phyloP scores from a whole-genome alignment of 2,113 vertebrate species.

The Silurus asotus region DNA sequence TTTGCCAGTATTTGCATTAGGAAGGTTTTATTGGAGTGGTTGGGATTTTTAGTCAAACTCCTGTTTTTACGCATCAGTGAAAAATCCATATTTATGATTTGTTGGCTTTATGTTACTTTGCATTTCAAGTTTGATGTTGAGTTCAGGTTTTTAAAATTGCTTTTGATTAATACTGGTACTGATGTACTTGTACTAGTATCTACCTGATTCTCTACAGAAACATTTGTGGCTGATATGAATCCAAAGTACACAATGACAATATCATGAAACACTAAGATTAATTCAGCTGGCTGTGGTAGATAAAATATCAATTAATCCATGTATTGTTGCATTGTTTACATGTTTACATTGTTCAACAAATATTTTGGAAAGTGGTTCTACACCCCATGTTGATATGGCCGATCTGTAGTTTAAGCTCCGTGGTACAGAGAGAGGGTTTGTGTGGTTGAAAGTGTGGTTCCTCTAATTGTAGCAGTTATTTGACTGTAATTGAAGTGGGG shows the following conservation, averaged over 20 bases:
- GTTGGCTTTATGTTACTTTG: not conserved
- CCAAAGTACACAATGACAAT: not conserved
- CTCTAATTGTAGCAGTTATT: slow-evolving; percentile 39
- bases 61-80: not conserved
- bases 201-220: not conserved
- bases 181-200: not conserved
- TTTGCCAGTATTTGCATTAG: not conserved
- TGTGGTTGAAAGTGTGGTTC: slow-evolving; percentile 34
- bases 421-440: slow-evolving; percentile 9
- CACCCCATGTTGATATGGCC: not conserved
- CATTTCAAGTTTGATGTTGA: not conserved
- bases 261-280: not conserved
- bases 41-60: not conserved
- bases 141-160: not conserved
- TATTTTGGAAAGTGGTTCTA: not conserved
- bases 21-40: not conserved
- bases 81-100: not conserved
- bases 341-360: not conserved
- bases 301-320: not conserved
- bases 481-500: slow-evolving; percentile 33
- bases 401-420: slow-evolving; percentile 24
- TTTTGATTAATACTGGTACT: not conserved
- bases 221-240: not conserved
- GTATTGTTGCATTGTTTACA: not conserved
- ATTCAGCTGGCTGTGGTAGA: not conserved